Base-by-base conservation (phyloP, 2,113 vertebrate species). In the Tychaedon coryphoeus region DNA sequence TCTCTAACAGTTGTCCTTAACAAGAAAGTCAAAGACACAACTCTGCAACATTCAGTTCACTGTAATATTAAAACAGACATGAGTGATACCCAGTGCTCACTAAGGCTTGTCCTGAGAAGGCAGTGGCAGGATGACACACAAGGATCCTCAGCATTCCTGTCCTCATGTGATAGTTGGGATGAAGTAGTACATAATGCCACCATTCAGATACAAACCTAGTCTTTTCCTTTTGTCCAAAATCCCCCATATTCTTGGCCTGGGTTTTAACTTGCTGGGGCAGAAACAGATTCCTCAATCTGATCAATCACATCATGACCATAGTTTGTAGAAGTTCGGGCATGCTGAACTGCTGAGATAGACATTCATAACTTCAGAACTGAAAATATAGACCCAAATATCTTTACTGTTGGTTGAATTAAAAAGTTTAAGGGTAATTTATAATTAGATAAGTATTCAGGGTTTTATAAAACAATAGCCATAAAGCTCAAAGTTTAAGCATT, bases 271-370 rank as follows among this genome's bases (percentile, higher is more conserved):
- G 3, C 4, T 42, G 17, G 8, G 13, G 12, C 3, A 75, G 16
- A 42, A 76, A 58, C 1, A n/a, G 34, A 11, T 5, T 53, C 19
- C 19, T 13, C 28, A 48, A 0, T 6, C 14, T 12, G 12, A 73
- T 28, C 33, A 61, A 4, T 9, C 23, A 13, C 0, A 1, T 70
- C 8, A 19, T 2, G 14, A 34, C 15, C 12, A 50, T 0, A 40
- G 25, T 31, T 19, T 51, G 28, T 20, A 86, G 31, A 66, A 10
- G 3, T 25, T 8, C 40, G 40, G 15, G 28, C 5, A 12, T 0
- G 7, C 18, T 50, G 40, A 84, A 51, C 18, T 16, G 20, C 64
- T 57, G 25, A 69, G 13, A 20, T 0, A 48, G 14, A 25, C 17
- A 51, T 24, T 65, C 6, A 53, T 43, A 71, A 45, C 23, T 31